Evolutionary conservation across 2,797 vertebrate genomes (phyloP).

Genomic region (Mus spretus): DNA sequence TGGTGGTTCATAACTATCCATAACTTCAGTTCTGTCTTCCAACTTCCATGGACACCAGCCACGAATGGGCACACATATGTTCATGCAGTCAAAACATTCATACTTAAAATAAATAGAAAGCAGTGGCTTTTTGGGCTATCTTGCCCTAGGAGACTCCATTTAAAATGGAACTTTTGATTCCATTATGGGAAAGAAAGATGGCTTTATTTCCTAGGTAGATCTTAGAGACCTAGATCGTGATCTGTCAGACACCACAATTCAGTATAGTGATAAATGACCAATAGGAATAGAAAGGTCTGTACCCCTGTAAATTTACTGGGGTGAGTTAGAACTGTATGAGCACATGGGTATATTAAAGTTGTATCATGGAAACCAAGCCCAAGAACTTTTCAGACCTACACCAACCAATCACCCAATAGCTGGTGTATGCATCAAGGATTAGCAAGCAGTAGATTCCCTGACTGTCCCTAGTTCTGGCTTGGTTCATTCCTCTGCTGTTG

Average conservation of each 20-base stretch:
- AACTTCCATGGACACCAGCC: neutral
- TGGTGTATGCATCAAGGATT: neutral
- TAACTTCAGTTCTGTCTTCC: neutral
- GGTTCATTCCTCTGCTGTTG: neutral
- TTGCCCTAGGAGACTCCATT: neutral
- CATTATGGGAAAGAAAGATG: neutral
- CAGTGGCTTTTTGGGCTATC: neutral
- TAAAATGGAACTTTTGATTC: neutral
- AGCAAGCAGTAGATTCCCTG: neutral
- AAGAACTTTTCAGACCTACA: neutral
- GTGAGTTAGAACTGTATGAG: neutral
- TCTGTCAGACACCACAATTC: neutral
- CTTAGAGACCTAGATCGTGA: neutral
- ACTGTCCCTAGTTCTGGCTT: neutral
- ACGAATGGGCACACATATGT: neutral
- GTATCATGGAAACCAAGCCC: neutral
- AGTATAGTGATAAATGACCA: neutral
- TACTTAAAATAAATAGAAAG: neutral
- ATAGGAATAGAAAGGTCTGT: neutral
- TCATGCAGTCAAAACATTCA: neutral
- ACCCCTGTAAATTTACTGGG: neutral
- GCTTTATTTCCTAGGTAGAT: neutral
- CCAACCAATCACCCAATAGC: neutral
- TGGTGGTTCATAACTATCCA: neutral
- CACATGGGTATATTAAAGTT: neutral